Evolutionary conservation across 2,797 vertebrate species (phyloP).

Genomic region (Mus caroli): DNA sequence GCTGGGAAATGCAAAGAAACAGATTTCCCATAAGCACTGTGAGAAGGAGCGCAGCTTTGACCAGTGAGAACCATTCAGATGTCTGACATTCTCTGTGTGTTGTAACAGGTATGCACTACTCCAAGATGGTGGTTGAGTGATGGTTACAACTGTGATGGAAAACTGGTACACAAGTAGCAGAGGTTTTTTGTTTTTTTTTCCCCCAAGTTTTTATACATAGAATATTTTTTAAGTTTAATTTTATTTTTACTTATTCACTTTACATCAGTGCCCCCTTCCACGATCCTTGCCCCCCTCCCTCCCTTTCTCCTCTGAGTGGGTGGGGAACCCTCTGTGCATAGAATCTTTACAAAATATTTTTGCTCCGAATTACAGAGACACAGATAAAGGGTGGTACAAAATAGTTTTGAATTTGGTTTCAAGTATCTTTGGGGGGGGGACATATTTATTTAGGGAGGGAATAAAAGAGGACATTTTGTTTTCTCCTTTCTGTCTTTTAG

Average conservation of each 20-base stretch:
- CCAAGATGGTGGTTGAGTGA: neutral
- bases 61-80: neutral
- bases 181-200: neutral
- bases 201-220: neutral
- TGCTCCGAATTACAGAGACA: conserved; percentile 8
- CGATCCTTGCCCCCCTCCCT: neutral
- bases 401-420: neutral
- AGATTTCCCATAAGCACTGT: neutral
- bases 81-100: neutral
- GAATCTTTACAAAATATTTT: neutral
- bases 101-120: neutral
- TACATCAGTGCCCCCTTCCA: neutral
- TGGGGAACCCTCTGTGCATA: neutral
- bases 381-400: conserved; percentile 3
- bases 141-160: neutral
- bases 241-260: neutral
- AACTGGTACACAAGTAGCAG: neutral
- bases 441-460: neutral
- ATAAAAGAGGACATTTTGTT: neutral
- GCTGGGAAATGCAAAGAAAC: neutral
- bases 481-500: neutral
- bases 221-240: neutral
- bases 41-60: neutral
- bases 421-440: neutral
- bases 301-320: neutral